A percentile compares a stretch with the other conserved stretches of the same genome.
Conservation (phyloP, 2,888 invertebrate genomes). For the Caenorhabditis sinica region DNA sequence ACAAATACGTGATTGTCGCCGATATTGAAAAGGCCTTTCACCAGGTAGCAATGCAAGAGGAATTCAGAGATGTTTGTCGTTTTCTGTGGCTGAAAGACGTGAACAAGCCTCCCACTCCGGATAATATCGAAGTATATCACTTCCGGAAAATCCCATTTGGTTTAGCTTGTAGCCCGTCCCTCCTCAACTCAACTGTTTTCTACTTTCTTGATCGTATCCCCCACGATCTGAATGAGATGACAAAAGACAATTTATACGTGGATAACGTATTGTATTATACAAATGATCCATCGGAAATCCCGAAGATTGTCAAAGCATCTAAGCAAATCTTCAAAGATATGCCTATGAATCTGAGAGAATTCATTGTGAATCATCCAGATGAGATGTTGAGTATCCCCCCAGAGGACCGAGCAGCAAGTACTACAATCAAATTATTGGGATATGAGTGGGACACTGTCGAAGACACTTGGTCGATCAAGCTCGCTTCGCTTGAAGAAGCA, state of each 20-base stretch:
- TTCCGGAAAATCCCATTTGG: conserved; percentile 43
- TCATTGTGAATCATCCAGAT: background rate
- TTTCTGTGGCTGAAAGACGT: conserved; percentile 42
- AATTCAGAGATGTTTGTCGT: conserved; percentile 12
- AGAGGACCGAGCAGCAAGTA: background rate
- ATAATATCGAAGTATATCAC: conserved; percentile 12
- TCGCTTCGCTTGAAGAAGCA: background rate
- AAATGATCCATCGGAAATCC: background rate
- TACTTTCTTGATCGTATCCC: conserved; percentile 14
- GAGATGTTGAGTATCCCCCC: background rate
- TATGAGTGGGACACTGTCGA: background rate
- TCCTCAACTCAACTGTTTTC: conserved; percentile 18
- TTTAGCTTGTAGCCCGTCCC: conserved; percentile 24
- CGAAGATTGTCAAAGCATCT: background rate
- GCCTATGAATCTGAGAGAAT: conserved; percentile 17
- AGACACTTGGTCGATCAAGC: background rate
- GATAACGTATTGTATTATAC: conserved; percentile 36
- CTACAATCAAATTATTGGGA: background rate
- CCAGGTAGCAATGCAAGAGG: conserved; percentile 9
- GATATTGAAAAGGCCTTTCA: background rate
- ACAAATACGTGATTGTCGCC: background rate
- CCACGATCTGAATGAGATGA: background rate
- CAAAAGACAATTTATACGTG: conserved; percentile 26
- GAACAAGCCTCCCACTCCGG: conserved; percentile 2
- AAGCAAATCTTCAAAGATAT: background rate